Percentiles rank a stretch among this genome's conserved stretches.
Evolutionary conservation across 2,113 vertebrate species (phyloP).

Genomic region (Mystacornis crossleyi): DNA sequence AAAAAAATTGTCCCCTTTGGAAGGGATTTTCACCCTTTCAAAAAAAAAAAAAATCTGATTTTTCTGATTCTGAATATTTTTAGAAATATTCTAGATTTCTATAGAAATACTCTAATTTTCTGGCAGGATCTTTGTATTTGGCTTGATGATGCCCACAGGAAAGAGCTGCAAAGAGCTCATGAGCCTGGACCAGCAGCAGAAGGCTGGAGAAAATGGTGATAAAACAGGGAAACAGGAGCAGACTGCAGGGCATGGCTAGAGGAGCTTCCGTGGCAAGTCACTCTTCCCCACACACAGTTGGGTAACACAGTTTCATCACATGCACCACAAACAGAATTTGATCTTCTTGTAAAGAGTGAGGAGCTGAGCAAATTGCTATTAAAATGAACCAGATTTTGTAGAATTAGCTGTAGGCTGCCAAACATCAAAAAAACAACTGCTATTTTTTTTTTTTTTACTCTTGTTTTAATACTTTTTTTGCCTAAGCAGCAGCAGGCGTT

Average conservation of each 20-base stretch:
- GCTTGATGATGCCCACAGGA: not conserved
- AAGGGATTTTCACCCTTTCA: not conserved
- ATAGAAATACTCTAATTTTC: not conserved
- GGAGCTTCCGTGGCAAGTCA: not conserved
- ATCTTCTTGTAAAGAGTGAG: not conserved
- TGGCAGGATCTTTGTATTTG: not conserved
- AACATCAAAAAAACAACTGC: not conserved
- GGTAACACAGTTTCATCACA: not conserved
- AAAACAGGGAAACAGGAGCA: not conserved
- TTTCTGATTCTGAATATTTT: not conserved
- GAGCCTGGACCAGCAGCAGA: not conserved
- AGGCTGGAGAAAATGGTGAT: not conserved
- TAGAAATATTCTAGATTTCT: not conserved
- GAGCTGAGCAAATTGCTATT: not conserved
- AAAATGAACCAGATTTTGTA: not conserved
- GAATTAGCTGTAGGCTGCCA: not conserved
- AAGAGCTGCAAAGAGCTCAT: not conserved
- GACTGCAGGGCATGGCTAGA: not conserved
- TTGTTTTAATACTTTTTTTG: not conserved
- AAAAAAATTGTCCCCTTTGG: not conserved
- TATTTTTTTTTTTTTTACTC: not conserved
- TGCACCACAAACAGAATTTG: not conserved
- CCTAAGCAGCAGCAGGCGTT: not conserved
- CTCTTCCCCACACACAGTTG: not conserved
- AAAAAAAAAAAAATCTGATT: not conserved